phyloP scores from a whole-genome alignment of 2,113 vertebrate species.

The Baryphthengus martii region DNA sequence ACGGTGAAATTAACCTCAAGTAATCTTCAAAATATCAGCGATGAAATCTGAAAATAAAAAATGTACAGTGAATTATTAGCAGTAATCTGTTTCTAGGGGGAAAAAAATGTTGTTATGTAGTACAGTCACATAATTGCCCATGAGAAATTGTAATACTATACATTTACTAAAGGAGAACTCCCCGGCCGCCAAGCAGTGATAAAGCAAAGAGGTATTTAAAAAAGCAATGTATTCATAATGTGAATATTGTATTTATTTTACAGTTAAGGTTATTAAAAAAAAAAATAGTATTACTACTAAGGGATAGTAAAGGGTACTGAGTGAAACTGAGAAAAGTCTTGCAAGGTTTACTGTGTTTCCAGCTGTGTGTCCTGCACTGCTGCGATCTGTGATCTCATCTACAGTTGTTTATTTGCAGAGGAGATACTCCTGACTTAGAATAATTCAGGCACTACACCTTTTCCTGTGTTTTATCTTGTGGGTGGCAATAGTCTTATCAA shows the following conservation, averaged over 20 bases:
- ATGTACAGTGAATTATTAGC: neutral
- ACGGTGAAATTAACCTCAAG: neutral
- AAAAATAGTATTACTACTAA: neutral
- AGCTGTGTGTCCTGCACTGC: neutral
- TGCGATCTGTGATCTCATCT: neutral
- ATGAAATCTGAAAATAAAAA: neutral
- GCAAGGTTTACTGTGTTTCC: neutral
- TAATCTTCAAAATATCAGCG: neutral
- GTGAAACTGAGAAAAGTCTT: neutral
- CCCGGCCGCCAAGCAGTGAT: neutral
- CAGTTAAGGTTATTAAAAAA: neutral
- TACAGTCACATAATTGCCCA: neutral
- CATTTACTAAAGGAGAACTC: neutral
- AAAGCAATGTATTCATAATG: neutral
- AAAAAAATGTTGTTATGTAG: neutral
- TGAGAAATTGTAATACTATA: neutral
- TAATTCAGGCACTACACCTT: neutral
- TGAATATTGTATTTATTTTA: conserved; percentile 6
- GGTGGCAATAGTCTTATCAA: neutral
- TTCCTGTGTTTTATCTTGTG: neutral
- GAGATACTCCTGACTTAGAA: neutral
- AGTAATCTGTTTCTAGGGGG: conserved; percentile 16
- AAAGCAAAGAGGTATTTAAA: neutral
- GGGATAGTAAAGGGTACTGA: neutral
- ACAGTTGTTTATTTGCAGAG: neutral